Evolutionary conservation across 2,797 vertebrate genomes (phyloP).

Genomic region (Paguma larvata): DNA sequence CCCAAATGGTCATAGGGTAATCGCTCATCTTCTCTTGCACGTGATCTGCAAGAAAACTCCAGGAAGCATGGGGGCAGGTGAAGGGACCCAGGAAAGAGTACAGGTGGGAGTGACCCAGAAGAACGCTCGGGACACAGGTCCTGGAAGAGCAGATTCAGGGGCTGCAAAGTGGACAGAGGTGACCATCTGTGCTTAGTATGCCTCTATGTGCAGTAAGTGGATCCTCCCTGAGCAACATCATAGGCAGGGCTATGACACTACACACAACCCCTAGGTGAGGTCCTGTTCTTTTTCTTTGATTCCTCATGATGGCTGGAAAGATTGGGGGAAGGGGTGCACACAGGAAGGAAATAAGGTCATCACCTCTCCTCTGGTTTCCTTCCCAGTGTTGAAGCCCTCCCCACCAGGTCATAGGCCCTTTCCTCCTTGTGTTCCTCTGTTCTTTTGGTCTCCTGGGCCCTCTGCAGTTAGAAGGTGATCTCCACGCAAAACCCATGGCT

Average conservation of each 20-base stretch:
- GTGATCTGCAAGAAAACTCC: neutral
- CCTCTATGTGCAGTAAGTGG: too few relatives aligned
- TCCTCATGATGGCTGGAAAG: neutral
- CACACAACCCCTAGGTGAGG: too few relatives aligned
- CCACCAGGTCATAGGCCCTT: too few relatives aligned
- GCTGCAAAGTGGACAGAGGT: neutral
- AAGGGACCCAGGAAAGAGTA: neutral
- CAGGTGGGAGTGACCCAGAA: neutral
- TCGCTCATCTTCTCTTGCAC: neutral
- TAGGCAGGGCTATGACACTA: neutral
- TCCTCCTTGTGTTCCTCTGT: too few relatives aligned
- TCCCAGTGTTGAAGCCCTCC: neutral
- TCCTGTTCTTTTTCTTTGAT: neutral
- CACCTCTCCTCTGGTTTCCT: neutral
- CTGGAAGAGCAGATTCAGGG: neutral
- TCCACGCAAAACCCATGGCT: too few relatives aligned
- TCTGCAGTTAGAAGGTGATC: too few relatives aligned
- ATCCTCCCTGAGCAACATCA: too few relatives aligned
- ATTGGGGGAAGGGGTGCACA: fast-evolving
- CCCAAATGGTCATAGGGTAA: neutral
- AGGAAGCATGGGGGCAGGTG: too few relatives aligned
- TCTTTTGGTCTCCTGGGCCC: too few relatives aligned
- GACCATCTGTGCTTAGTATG: too few relatives aligned
- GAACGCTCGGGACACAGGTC: neutral
- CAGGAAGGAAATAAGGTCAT: too few relatives aligned